Percentiles rank a stretch among this genome's conserved stretches.
These are phyloP conservation scores for Leucophenga varia DNA, from an alignment of 1,140 invertebrate genomes.

Conservation along the genomic window DNA sequence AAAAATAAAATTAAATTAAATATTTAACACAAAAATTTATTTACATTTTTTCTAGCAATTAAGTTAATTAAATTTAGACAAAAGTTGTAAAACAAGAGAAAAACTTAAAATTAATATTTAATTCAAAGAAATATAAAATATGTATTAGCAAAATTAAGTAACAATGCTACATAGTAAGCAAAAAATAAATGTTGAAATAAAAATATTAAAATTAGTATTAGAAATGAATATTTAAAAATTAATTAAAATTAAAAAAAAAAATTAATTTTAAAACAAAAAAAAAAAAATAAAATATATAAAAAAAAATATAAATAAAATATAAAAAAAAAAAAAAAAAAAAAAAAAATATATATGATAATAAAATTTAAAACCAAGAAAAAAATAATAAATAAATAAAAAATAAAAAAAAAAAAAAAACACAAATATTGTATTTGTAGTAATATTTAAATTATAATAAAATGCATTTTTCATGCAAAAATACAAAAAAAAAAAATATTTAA, in stretches of 20 bases:
- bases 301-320: slow-evolving; percentile 7
- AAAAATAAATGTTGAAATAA: too few relatives aligned
- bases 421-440: slow-evolving; percentile 25
- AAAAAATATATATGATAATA: slow-evolving; percentile 1
- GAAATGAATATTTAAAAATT: too few relatives aligned
- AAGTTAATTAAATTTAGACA: slow-evolving; percentile 16
- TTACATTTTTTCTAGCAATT: slow-evolving; percentile 27
- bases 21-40: slow-evolving; percentile 35
- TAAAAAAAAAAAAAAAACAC: too few relatives aligned
- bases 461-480: slow-evolving; percentile 5
- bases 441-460: slow-evolving; percentile 16
- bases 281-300: neutral
- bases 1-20: too few relatives aligned
- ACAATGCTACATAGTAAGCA: too few relatives aligned
- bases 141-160: too few relatives aligned
- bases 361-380: slow-evolving; percentile 7
- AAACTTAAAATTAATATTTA: slow-evolving; percentile 4
- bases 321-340: too few relatives aligned
- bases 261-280: neutral
- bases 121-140: too few relatives aligned
- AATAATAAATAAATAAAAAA: slow-evolving; percentile 32
- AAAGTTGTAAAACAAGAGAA: slow-evolving; percentile 15
- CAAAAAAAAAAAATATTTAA: slow-evolving; percentile 1
- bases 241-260: too few relatives aligned
- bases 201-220: too few relatives aligned